Evolutionary conservation across 2,888 invertebrate species (phyloP), one percentile per base, ranked within the genome.

Genomic region (Drosophila crucigera): DNA sequence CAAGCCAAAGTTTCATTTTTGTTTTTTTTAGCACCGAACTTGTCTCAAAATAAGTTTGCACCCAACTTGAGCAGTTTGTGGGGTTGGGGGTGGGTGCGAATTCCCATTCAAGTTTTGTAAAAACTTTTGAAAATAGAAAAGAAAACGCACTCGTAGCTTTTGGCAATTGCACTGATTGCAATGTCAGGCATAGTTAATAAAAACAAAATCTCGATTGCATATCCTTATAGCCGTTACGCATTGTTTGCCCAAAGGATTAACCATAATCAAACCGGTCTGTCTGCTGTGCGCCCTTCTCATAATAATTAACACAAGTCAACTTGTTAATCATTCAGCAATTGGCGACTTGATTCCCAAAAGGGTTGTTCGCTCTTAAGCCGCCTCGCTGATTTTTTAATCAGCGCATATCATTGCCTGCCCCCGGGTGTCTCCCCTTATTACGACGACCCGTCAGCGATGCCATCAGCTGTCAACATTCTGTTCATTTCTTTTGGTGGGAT

Each of bases 401-500:
- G 52, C 39, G 80, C 80, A 79, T 91, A 91, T 91, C 90, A 84
- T 88, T 78, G 82, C 71, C 71, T 68, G 63, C 62, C 69, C 59
- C 47, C 62, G 35, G 58, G 25, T 80, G 37, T 25, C 25, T 43
- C 31, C 52, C 28, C 49, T 16, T 9, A 4, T 49, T 35, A 43
- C 58, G 4, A 28, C 28, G 10, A 10, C 16, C 49, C 16, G 28
- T 25, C 54, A 37, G 35, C 54, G 35, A 28, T 56, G 56, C 68
- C 71, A 77, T 91, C 91, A 91, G 87, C 91, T 91, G 91, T 91
- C 91, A 83, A 82, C 91, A 91, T 91, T 91, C 79, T 53, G 41
- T 33, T 39, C 52, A 30, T 58, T 52, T 54, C 41, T 52, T 66
- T 71, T 74, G 30, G 11, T 31, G 58, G 76, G 65, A 71, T 72